phyloP scores from a whole-genome alignment of 2,113 vertebrate species.

The Ophthalmolycus amberensis region DNA sequence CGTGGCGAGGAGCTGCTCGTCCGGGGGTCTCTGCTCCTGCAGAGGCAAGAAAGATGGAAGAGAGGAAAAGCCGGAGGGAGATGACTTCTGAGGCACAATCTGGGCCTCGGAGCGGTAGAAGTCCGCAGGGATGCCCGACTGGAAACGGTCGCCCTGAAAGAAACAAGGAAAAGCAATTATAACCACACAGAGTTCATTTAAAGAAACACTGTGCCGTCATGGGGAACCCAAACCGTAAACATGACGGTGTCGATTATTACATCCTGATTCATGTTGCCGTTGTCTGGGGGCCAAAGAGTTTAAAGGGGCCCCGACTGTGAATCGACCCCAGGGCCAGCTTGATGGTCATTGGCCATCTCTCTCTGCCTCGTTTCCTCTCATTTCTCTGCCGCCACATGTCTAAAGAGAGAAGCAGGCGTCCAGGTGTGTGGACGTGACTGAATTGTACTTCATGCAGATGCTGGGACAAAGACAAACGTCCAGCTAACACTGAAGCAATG shows the following conservation, averaged over 20 bases:
- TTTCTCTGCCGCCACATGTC: background rate
- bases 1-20: constrained; percentile 27
- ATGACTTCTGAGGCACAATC: constrained; percentile 34
- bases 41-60: constrained; percentile 50
- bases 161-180: background rate
- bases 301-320: background rate
- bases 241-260: background rate
- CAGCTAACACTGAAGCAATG: background rate
- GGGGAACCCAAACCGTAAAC: background rate
- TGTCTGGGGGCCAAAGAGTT: background rate
- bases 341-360: background rate
- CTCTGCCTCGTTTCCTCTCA: background rate
- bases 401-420: background rate
- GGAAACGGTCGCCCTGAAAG: constrained; percentile 76
- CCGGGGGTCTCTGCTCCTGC: constrained; percentile 42
- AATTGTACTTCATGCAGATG: background rate
- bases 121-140: constrained; percentile 65
- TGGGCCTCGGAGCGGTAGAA: constrained; percentile 63
- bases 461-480: background rate
- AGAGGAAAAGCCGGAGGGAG: constrained; percentile 65
- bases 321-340: background rate
- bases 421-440: background rate
- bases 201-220: background rate
- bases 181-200: background rate
- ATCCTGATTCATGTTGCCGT: background rate